A percentile compares a stretch with the other conserved stretches of the same genome.
phyloP scores from a whole-genome alignment of 2,113 vertebrate species.

The Phrynocephalus versicolor region DNA sequence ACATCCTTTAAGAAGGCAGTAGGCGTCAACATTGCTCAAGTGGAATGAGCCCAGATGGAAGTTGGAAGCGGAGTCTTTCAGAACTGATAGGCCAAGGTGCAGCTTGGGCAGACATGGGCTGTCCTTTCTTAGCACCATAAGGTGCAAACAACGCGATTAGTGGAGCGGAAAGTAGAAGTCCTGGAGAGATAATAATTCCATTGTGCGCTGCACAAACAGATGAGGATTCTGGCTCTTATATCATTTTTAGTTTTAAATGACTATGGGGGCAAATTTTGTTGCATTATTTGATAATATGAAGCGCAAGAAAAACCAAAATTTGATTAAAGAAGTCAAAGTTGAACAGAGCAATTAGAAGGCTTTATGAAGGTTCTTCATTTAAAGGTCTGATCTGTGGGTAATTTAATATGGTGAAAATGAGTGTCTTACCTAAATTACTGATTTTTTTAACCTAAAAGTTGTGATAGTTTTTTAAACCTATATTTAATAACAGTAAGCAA shows the following conservation, averaged over 20 bases:
- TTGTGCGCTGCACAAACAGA: no score
- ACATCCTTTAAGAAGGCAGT: no score
- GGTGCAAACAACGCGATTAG: no score
- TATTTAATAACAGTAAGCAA: background rate
- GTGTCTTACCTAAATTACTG: background rate
- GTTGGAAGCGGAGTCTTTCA: no score
- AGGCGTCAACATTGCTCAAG: no score
- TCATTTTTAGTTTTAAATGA: background rate
- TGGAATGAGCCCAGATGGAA: no score
- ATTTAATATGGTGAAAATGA: background rate
- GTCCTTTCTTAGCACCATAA: no score
- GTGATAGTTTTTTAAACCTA: no score
- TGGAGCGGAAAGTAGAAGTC: no score
- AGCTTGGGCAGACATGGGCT: no score
- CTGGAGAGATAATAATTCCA: no score
- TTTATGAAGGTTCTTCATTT: background rate
- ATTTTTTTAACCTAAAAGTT: background rate
- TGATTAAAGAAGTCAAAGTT: background rate
- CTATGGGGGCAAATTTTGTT: background rate
- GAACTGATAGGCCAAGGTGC: no score
- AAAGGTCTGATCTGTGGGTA: background rate
- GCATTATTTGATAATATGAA: background rate
- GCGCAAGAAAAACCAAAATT: background rate
- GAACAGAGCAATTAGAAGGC: background rate
- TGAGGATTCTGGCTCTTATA: background rate